phyloP scores from a whole-genome alignment of 2,113 vertebrate species.

The Alexandromys fortis region DNA sequence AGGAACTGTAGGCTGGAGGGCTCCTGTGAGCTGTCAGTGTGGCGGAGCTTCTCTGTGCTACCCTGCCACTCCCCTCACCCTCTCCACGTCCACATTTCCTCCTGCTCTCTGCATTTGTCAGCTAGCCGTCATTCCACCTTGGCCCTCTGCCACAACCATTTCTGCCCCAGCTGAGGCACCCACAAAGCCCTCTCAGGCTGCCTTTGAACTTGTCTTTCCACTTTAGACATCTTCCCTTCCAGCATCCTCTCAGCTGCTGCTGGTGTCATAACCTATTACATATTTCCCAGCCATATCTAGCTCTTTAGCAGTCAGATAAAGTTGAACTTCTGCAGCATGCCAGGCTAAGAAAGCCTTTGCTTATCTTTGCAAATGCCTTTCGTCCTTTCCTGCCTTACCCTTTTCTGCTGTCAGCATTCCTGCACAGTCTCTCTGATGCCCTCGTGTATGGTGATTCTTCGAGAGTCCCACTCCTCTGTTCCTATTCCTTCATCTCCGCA shows the following conservation, averaged over 20 bases:
- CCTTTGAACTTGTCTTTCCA: neutral
- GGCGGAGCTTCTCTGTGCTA: neutral
- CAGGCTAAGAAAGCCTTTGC: neutral
- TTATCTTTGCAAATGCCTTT: neutral
- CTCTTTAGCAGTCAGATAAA: neutral
- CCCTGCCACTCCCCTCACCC: too few species aligned
- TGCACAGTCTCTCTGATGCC: neutral
- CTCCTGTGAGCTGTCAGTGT: neutral
- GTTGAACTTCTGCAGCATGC: slow-evolving; percentile 4
- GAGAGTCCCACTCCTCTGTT: neutral
- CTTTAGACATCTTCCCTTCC: neutral
- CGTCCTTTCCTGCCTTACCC: neutral
- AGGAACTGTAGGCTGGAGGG: neutral
- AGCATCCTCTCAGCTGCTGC: neutral
- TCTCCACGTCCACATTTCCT: neutral
- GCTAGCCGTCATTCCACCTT: fast-evolving
- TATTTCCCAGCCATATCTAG: neutral
- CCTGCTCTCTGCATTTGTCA: fast-evolving
- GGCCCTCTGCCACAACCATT: neutral
- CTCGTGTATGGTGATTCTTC: neutral
- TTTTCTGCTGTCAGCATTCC: neutral
- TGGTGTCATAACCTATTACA: neutral
- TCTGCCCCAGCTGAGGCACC: neutral
- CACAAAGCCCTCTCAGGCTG: neutral
- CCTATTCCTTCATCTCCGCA: neutral